Conservation (phyloP, 2,797 vertebrate species). For the Macropodus opercularis region DNA sequence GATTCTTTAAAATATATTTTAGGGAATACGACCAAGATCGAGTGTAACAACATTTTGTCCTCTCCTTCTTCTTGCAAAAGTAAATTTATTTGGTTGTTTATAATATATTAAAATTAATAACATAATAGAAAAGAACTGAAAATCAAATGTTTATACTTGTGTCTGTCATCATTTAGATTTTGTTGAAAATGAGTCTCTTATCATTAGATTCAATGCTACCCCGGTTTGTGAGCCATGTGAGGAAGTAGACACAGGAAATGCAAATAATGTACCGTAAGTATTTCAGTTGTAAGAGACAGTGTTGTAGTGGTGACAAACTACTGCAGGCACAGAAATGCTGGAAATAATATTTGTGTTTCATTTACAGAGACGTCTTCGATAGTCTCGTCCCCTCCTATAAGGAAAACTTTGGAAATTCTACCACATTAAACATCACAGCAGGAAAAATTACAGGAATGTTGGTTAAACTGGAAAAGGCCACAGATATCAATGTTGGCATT, state of each 20-base stretch:
- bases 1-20: constrained; percentile 18
- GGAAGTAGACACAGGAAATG: fast-evolving
- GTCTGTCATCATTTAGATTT: neutral
- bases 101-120: too few relatives aligned
- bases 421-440: neutral
- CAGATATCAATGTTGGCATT: constrained; percentile 6
- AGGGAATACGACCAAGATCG: neutral
- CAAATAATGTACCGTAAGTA: constrained; percentile 23
- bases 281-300: neutral
- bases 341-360: constrained; percentile 2
- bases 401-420: neutral
- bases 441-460: constrained; percentile 40
- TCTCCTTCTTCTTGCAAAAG: neutral
- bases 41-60: too few relatives aligned
- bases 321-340: too few relatives aligned
- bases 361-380: constrained; percentile 27
- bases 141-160: constrained; percentile 3
- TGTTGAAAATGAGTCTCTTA: fast-evolving
- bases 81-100: constrained; percentile 6
- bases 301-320: neutral
- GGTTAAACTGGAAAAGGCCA: constrained; percentile 14
- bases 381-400: neutral
- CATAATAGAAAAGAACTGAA: neutral
- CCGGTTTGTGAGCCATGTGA: neutral
- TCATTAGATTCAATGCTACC: fast-evolving